Conservation (phyloP, 2,797 vertebrate genomes). For the Notoglanidium macrostoma region DNA sequence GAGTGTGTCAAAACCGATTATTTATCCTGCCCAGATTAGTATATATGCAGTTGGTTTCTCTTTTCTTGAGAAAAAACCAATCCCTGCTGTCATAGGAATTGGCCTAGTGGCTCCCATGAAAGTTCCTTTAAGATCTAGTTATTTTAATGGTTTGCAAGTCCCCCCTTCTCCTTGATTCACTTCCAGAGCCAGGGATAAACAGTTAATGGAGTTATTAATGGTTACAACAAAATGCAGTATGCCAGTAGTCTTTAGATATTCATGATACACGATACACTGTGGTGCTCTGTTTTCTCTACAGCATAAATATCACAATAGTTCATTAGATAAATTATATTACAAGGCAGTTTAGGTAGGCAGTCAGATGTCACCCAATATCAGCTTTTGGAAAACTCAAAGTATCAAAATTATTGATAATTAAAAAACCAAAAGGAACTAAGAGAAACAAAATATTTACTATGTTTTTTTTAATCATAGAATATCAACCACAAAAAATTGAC, state of each 20-base stretch:
- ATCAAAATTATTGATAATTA: neutral
- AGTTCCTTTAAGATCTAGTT: neutral
- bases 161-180: neutral
- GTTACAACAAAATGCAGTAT: neutral
- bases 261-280: neutral
- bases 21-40: neutral
- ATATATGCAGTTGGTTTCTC: neutral
- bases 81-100: neutral
- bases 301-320: neutral
- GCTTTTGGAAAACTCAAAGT: neutral
- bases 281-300: neutral
- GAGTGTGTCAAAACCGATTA: neutral
- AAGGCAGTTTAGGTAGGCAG: neutral
- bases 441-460: neutral
- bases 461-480: constrained; percentile 14
- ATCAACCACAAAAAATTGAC: neutral
- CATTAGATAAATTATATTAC: neutral
- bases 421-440: neutral
- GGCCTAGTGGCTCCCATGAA: neutral
- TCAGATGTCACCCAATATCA: neutral
- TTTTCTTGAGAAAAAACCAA: neutral
- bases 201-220: neutral
- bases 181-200: neutral
- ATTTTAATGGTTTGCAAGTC: neutral
- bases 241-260: neutral